Evolutionary conservation across 2,888 invertebrate species (phyloP).

Genomic region (Trichopoda pennipes): DNA sequence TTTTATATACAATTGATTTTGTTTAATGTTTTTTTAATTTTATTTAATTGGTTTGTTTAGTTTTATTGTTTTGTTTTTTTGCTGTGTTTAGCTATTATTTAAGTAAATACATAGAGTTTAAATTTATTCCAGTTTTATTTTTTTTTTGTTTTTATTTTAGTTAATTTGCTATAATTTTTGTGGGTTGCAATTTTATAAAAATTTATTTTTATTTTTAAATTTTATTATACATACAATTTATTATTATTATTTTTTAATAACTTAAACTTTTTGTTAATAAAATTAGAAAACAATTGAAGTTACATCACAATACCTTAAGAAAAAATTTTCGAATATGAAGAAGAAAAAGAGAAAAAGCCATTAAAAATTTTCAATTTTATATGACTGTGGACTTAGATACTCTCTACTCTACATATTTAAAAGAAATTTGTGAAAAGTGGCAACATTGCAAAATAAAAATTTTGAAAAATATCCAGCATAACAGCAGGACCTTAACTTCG

Average conservation of each 20-base stretch:
- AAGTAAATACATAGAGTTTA: constrained; percentile 55
- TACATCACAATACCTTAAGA: too few relatives aligned
- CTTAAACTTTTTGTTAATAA: too few relatives aligned
- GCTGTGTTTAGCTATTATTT: constrained; percentile 7
- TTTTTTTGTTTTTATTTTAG: constrained; percentile 11
- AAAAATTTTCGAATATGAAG: too few relatives aligned
- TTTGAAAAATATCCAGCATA: too few relatives aligned
- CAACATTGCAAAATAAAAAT: too few relatives aligned
- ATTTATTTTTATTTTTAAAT: constrained; percentile 42
- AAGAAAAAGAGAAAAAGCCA: too few relatives aligned
- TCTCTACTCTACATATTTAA: too few relatives aligned
- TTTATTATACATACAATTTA: constrained; percentile 26
- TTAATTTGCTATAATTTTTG: constrained; percentile 61
- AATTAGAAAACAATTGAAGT: too few relatives aligned
- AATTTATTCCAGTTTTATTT: constrained; percentile 39
- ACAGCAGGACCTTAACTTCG: too few relatives aligned
- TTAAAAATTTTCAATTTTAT: too few relatives aligned
- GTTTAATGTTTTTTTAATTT: constrained; percentile 35
- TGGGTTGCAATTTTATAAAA: constrained; percentile 51
- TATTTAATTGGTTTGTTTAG: constrained; percentile 44
- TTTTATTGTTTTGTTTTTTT: constrained; percentile 18
- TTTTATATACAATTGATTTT: constrained; percentile 53
- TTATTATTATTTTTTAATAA: neutral
- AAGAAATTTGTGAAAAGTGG: too few relatives aligned
- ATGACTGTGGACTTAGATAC: too few relatives aligned